Conservation (phyloP, 2,888 invertebrate species). For the Drosophila melanocephala region DNA sequence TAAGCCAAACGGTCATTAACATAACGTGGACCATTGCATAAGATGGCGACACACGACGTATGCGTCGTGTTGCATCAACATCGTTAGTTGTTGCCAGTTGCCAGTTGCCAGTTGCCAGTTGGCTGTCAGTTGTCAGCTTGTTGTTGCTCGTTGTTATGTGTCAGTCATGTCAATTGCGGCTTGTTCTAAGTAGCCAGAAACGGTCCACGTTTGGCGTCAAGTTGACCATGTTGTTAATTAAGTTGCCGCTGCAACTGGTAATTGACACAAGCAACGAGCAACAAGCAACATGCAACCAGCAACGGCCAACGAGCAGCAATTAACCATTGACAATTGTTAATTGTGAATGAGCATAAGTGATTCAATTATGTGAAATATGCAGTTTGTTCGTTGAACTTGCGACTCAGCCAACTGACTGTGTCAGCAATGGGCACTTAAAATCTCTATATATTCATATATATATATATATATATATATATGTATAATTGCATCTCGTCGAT, state of each 20-base stretch:
- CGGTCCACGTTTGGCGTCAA: constrained; percentile 1
- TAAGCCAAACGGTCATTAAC: constrained; percentile 47
- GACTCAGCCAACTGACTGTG: constrained; percentile 1
- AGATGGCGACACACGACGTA: constrained; percentile 25
- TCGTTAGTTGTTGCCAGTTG: constrained; percentile 1
- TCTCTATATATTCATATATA: background rate
- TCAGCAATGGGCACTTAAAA: constrained; percentile 15
- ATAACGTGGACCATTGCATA: constrained; percentile 46
- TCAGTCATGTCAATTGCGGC: constrained; percentile 37
- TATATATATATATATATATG: background rate
- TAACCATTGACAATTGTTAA: constrained; percentile 19
- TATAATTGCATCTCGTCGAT: constrained; percentile 19
- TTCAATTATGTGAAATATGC: constrained; percentile 29
- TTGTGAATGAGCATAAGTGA: constrained; percentile 26
- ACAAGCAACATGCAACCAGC: background rate
- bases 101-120: background rate
- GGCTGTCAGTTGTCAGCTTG: constrained; percentile 11
- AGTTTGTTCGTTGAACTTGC: constrained; percentile 50
- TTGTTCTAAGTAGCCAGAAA: constrained; percentile 31
- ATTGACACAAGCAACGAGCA: constrained; percentile 14
- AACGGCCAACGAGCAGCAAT: constrained; percentile 2
- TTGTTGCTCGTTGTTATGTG: constrained; percentile 3
- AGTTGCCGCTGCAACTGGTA: constrained; percentile 31
- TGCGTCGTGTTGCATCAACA: constrained; percentile 48
- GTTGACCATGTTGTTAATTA: constrained; percentile 38